These are phyloP conservation scores for Anser brachyrhynchus DNA, from an alignment of 2,113 vertebrate species.

Conservation along the genomic window DNA sequence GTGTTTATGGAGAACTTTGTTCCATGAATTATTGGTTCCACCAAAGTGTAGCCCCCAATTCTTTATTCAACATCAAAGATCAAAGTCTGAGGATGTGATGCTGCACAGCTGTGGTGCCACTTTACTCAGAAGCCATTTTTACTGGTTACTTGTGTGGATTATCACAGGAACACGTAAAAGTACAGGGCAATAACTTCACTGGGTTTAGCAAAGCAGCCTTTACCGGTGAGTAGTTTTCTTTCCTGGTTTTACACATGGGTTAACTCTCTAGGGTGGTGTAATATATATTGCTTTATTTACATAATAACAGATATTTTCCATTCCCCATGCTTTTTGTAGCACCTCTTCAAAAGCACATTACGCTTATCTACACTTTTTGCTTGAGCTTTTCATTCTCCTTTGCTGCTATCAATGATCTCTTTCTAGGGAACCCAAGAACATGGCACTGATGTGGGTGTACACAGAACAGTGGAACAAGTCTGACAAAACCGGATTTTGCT, in stretches of 20 bases:
- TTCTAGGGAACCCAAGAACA: not conserved
- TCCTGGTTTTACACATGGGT: constrained; percentile 6
- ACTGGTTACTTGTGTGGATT: not conserved
- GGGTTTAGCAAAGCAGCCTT: not conserved
- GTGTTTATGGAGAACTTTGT: not conserved
- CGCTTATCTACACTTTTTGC: constrained; percentile 34
- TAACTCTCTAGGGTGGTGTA: constrained; percentile 26
- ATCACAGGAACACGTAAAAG: not conserved
- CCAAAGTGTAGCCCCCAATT: not conserved
- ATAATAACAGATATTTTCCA: constrained; percentile 50
- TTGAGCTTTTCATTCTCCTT: constrained; percentile 35
- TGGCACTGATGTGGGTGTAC: constrained; percentile 7
- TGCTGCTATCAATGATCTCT: not conserved
- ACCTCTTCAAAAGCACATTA: constrained; percentile 39
- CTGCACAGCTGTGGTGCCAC: not conserved
- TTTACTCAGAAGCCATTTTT: not conserved
- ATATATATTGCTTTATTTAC: constrained; percentile 47
- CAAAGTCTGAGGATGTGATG: not conserved
- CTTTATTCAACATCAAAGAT: not conserved
- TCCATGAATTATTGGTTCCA: not conserved
- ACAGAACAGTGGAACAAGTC: not conserved
- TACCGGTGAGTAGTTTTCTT: not conserved
- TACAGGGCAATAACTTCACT: not conserved
- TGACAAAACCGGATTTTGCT: not conserved
- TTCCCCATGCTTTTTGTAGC: constrained; percentile 49